Evolutionary conservation across 2,888 invertebrate genomes (phyloP).

Genomic region (Deroplatys truncata): DNA sequence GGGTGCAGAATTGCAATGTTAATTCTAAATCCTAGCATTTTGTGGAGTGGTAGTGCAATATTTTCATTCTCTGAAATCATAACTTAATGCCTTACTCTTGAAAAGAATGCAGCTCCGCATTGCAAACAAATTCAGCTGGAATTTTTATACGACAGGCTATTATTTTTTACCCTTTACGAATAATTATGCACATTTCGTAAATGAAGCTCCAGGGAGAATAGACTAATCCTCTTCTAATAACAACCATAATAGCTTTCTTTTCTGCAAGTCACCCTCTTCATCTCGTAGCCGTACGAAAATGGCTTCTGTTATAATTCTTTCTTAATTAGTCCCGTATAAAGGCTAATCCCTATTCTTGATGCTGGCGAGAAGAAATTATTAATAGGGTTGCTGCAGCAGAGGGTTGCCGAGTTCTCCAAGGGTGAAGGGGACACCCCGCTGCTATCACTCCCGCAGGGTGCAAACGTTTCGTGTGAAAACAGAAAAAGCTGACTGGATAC

Average conservation of each 20-base stretch:
- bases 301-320: constrained; percentile 5
- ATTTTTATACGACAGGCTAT: neutral
- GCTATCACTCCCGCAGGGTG: neutral
- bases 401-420: neutral
- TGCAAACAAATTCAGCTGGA: neutral
- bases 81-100: no score
- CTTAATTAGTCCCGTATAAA: constrained; percentile 6
- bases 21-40: no score
- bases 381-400: neutral
- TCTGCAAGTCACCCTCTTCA: neutral
- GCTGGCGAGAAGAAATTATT: neutral
- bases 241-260: neutral
- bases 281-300: neutral
- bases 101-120: no score
- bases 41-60: no score
- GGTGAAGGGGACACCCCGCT: neutral
- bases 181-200: neutral
- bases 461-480: neutral
- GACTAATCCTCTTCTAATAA: neutral
- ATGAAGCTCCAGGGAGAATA: neutral
- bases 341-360: neutral
- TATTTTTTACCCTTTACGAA: neutral
- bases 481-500: neutral
- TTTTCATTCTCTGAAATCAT: no score
- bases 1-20: no score